Evolutionary conservation across 2,797 vertebrate species (phyloP).

Genomic region (Tympanoctomys barrerae): DNA sequence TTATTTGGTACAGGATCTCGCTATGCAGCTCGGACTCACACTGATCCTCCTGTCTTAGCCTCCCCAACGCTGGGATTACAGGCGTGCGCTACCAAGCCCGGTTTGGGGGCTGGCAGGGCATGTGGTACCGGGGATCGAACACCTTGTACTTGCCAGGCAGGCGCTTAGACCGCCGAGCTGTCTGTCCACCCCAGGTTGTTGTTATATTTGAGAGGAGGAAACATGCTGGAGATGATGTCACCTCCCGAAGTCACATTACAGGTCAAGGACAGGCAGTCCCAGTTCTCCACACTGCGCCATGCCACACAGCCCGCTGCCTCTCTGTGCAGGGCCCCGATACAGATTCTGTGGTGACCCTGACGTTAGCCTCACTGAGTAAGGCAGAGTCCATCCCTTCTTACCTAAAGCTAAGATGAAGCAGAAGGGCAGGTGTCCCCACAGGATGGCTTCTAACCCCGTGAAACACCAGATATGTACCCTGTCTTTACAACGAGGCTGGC

Average conservation of each 20-base stretch:
- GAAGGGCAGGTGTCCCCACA: background rate
- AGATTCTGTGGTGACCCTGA: background rate
- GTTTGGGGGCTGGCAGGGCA: too few species aligned
- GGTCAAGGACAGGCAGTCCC: background rate
- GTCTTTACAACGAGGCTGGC: background rate
- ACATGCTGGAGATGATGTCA: conserved; percentile 48
- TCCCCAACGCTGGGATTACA: too few species aligned
- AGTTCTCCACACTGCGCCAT: background rate
- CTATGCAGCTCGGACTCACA: too few species aligned
- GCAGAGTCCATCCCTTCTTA: background rate
- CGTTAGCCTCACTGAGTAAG: background rate
- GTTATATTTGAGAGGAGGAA: conserved; percentile 1
- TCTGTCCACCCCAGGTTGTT: background rate
- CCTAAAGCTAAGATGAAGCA: background rate
- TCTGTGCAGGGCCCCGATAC: background rate
- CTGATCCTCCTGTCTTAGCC: too few species aligned
- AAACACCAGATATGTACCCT: background rate
- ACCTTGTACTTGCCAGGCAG: too few species aligned
- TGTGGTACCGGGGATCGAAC: too few species aligned
- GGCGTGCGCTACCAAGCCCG: too few species aligned
- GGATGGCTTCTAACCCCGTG: background rate
- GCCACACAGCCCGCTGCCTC: background rate
- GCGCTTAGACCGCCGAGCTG: too few species aligned
- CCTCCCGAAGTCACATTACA: conserved; percentile 34
- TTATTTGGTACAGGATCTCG: too few species aligned